Conservation (phyloP, 1,140 invertebrate genomes). For the Druon quercuslanigerum region DNA sequence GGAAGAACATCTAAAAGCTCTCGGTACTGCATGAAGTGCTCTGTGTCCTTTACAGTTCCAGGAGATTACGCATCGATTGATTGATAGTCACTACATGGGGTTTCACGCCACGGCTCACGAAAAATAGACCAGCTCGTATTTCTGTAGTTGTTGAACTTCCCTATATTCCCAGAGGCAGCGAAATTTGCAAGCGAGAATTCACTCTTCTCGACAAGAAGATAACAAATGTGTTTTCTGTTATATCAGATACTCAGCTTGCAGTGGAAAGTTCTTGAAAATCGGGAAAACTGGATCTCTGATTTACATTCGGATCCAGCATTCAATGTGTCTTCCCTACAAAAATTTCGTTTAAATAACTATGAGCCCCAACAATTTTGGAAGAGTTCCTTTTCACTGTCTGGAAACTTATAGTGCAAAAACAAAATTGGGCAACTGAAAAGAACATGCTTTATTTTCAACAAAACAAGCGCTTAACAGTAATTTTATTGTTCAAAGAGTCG, state of each 20-base stretch:
- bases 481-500: too few relatives aligned
- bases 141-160: background rate
- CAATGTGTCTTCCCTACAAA: background rate
- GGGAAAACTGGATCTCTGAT: background rate
- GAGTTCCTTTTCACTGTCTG: background rate
- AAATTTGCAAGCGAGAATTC: conserved; percentile 12
- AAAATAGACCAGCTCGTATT: background rate
- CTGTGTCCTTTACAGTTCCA: background rate
- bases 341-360: background rate
- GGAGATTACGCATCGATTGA: background rate
- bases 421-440: too few relatives aligned
- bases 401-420: background rate
- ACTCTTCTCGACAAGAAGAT: background rate
- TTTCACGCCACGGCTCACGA: background rate
- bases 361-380: background rate
- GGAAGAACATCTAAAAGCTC: too few relatives aligned
- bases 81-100: conserved; percentile 5
- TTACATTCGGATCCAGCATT: background rate
- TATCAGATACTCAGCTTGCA: background rate
- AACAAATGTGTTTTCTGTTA: conserved; percentile 8
- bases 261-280: background rate
- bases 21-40: background rate
- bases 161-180: background rate
- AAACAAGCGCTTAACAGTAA: too few relatives aligned
- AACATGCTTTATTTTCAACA: too few relatives aligned